Evolutionary conservation across 2,113 vertebrate species (phyloP).

Genomic region (Tor tambroides): DNA sequence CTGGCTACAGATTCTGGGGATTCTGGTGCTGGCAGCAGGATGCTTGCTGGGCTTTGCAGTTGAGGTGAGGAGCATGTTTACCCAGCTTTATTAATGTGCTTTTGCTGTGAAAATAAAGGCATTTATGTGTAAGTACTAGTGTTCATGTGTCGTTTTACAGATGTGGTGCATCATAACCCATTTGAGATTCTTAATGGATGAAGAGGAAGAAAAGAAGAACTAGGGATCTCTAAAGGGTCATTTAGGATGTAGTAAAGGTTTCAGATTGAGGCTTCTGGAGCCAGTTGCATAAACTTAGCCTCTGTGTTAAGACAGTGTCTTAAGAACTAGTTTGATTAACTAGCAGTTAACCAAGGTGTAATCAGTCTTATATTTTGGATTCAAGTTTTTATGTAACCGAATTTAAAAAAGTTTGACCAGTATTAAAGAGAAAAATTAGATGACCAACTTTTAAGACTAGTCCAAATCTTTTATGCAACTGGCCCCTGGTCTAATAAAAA

Average conservation of each 20-base stretch:
- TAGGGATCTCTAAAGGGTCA: constrained; percentile 49
- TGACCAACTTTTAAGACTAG: too few species aligned
- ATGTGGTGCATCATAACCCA: constrained; percentile 70
- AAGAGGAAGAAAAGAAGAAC: constrained; percentile 59
- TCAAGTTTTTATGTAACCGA: too few species aligned
- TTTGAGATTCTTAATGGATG: constrained; percentile 59
- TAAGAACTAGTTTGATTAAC: too few species aligned
- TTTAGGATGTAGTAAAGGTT: not conserved
- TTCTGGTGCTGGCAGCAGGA: constrained; percentile 62
- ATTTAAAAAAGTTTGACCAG: too few species aligned
- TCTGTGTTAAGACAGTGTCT: too few species aligned
- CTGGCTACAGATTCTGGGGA: constrained; percentile 60
- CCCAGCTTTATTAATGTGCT: not conserved
- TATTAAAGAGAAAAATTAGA: too few species aligned
- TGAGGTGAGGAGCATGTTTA: constrained; percentile 60
- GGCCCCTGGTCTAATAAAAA: not conserved
- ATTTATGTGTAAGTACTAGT: not conserved
- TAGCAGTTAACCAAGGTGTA: too few species aligned
- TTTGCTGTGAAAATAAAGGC: not conserved
- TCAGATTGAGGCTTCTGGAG: not conserved
- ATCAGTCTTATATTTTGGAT: too few species aligned
- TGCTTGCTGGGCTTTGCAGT: constrained; percentile 65
- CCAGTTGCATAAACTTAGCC: too few species aligned
- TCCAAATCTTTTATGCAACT: too few species aligned
- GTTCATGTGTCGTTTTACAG: constrained; percentile 51